Evolutionary conservation across 2,888 invertebrate species (phyloP).

Genomic region (Priocnemis perturbator): DNA sequence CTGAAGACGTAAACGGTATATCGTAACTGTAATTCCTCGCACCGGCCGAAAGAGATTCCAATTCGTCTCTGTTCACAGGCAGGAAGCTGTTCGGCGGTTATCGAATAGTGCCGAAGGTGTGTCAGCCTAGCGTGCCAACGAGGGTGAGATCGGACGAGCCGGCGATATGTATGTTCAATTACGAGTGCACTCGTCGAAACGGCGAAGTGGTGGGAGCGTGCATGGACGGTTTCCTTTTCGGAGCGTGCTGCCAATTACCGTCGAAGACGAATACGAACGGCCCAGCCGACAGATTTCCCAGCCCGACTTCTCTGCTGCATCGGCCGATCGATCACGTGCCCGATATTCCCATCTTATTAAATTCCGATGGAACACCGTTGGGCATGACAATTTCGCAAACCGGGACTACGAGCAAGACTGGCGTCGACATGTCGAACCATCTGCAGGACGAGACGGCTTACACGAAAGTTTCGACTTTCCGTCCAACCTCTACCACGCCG

Average conservation of each 20-base stretch:
- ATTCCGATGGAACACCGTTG: slow-evolving; percentile 69
- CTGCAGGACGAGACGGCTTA: slow-evolving; percentile 41
- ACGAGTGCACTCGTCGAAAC: slow-evolving; percentile 87
- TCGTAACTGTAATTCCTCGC: too few relatives aligned
- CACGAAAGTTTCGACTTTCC: slow-evolving; percentile 62
- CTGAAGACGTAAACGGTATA: too few relatives aligned
- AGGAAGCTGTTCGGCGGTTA: slow-evolving; percentile 90
- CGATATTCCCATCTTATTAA: slow-evolving; percentile 69
- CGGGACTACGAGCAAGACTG: slow-evolving; percentile 24
- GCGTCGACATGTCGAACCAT: slow-evolving; percentile 37
- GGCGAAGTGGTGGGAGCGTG: slow-evolving; percentile 93
- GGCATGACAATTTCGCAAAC: slow-evolving; percentile 44
- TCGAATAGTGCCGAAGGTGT: slow-evolving; percentile 88
- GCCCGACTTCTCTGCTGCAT: slow-evolving; percentile 41
- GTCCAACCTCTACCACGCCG: slow-evolving; percentile 58
- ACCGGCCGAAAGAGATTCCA: too few relatives aligned
- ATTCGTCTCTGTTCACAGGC: slow-evolving; percentile 54
- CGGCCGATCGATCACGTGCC: slow-evolving; percentile 71
- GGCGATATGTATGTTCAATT: slow-evolving; percentile 95
- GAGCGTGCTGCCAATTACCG: slow-evolving; percentile 90
- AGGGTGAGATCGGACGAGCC: slow-evolving; percentile 80
- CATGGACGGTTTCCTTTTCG: slow-evolving; percentile 94
- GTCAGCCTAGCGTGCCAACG: slow-evolving; percentile 83
- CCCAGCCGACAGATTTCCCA: slow-evolving; percentile 49
- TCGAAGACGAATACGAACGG: slow-evolving; percentile 70